Base-by-base conservation (phyloP, 1,140 invertebrate species). In the Oryzaephilus surinamensis region DNA sequence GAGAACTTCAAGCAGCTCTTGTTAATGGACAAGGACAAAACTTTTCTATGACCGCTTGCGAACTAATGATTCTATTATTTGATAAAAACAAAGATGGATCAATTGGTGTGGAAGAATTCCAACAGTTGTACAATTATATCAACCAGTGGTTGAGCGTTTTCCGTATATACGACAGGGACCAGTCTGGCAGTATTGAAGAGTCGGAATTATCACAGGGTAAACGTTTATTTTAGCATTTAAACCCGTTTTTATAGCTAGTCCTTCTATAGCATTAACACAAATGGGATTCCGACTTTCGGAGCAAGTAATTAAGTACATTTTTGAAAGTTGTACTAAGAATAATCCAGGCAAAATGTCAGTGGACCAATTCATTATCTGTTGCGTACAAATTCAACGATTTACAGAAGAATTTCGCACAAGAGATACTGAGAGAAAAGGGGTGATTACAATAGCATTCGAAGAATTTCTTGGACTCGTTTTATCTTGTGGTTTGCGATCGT, bases 51-150 rank as follows among this genome's bases (percentile, higher is more conserved):
- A 79, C 76, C 45, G 83, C 85, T 19, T 92, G 87, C 60, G 76
- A 76, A 45, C 64, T 93, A n/a, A 91, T 94, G 85, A 89, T 93
- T 54, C 79, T 84, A 40, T 87, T 94, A 84, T 94, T 93, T 72
- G 88, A 92, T 60, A 74, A 74, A 49, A 82, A 90, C 56, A 74
- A 78, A 48, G 79, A 70, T 45, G 88, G 87, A n/a, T 80, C 79
- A n/a, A 91, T 95, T 49, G 84, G 89, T 60, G 36, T 91, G 0
- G 69, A 75, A 50, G 87, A 92, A 65, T 95, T 94, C 60, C 79
- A 84, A 53, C 79, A 84, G 49, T 64, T 95, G 6, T 95, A 84
- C 64, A 82, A 77, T 32, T 95, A 92, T 54, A 81, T 94, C 20
- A 90, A 90, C 57, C 77, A 90, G 50, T 93, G 89, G 90, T 64